Evolutionary conservation across 64 coral and sea anemone genomes (phyloP), one percentile per base, ranked within the genome.

Genomic region (Actinia equina): DNA sequence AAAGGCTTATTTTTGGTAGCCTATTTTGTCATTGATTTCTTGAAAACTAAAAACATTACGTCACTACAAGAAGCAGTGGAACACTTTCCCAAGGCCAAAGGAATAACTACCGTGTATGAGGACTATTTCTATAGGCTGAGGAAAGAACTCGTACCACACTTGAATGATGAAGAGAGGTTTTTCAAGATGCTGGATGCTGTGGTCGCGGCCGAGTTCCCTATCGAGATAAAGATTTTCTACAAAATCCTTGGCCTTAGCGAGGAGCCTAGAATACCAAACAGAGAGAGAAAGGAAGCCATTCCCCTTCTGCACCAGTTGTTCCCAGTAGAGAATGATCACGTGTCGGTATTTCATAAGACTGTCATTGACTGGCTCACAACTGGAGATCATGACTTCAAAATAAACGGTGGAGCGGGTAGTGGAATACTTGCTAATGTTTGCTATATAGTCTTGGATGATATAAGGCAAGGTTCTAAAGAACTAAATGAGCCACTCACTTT

Each of bases 331-430:
- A 23, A 89, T n/a, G 64, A 65, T 23, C 44, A 30, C n/a, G 60
- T 89, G 30, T 7, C 67, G 26, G 52, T 76, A 49, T 71, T 89
- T 54, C 88, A 89, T 61, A 89, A 89, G 44, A 83, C 88, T 37
- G 76, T 88, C 6, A 62, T 59, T 37, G 88, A 89, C 27, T 89
- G 88, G 88, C 76, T 89, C 27, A 76, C 61, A 64, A 61, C 17
- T n/a, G 44, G n/a, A 0, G 41, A 77, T 2, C 71, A 77, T 27
- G 71, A 77, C 22, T 77, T 77, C 41, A 43, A 12, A 14, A 25
- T 43, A 22, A 19, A 16, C 18, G 80, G 58, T 5, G 46, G 77
- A 7, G n/a, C n/a, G n/a, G 88, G 88, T 4, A 80, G 69, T 44
- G 51, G 56, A 7, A 54, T 89, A 7, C 88, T 89, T 84, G 61